A percentile compares a stretch with the other conserved stretches of the same genome.
Conservation (phyloP, 1,140 invertebrate species). For the Samia ricini region DNA sequence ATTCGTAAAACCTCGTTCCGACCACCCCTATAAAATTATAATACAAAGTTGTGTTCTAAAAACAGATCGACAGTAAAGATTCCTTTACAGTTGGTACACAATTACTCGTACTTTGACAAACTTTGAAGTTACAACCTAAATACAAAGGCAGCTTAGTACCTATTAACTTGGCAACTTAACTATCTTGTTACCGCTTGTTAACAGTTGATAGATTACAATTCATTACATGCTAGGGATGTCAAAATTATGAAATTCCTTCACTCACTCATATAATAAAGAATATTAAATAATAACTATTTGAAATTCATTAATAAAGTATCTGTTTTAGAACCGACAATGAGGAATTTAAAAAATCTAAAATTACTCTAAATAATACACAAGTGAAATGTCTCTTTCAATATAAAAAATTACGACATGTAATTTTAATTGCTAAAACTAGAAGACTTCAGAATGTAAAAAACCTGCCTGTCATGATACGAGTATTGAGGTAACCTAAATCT, state of each 20-base stretch:
- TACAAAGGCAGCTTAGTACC: conserved; percentile 24
- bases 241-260: background rate
- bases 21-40: background rate
- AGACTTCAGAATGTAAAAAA: too few species aligned
- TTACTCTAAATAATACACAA: too few species aligned
- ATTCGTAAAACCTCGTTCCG: conserved; percentile 1
- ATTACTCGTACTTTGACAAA: conserved; percentile 14
- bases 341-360: too few species aligned
- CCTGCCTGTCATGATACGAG: too few species aligned
- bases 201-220: conserved; percentile 16
- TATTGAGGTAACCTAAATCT: too few species aligned
- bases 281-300: too few species aligned
- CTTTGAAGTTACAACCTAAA: conserved; percentile 17
- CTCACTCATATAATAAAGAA: background rate
- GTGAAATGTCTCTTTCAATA: too few species aligned
- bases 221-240: background rate
- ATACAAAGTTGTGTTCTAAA: background rate
- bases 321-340: too few species aligned
- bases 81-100: conserved; percentile 9
- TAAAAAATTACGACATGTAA: too few species aligned
- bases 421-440: too few species aligned
- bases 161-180: conserved; percentile 22
- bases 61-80: conserved; percentile 13
- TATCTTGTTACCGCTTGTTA: conserved; percentile 24
- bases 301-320: too few species aligned